Evolutionary conservation across 2,888 invertebrate genomes (phyloP), one percentile per base, ranked within the genome.

Genomic region (Eretmocerus hayati): DNA sequence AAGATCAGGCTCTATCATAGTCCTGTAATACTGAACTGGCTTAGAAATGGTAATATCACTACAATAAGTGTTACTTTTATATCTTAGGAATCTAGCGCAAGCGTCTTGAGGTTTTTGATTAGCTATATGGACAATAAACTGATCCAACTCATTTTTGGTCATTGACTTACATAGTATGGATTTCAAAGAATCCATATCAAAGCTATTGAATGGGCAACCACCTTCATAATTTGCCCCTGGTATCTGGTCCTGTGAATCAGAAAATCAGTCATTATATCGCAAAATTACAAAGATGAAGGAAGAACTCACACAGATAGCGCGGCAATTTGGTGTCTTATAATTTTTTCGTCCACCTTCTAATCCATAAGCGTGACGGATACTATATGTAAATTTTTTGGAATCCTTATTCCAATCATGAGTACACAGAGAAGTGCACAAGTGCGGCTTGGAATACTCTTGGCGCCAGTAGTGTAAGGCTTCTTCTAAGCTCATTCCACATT

Each of bases 321-420:
- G 59, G 61, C 85, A 86, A 53, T 74, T 77, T 35, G 79, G 79
- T 15, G 79, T 79, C 36, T 70, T 66, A 59, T 85, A 85, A 58
- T 74, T 77, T 58, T 75, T 81, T 56, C 78, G 74, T n/a, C 76
- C 72, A 4, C 86, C 85, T 69, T 84, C 84, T 41, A 84, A 69
- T 1, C 85, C 85, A 72, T 85, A 86, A 69, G 85, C 72, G 61
- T 86, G 85, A 51, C 83, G 73, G 42, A 85, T 83, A 48, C 82
- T 81, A 69, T 84, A 84, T 4, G 77, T 63, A 65, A 79, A 83
- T 58, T 81, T 79, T 21, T 75, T 77, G 55, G 78, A 77, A 67
- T 81, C 78, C 39, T 74, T 74, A 42, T 77, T 74, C 85, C 85
- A 86, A 56, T 71, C 74, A 58, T 85, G 85, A 18, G 72, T 71